A percentile compares a stretch with the other conserved stretches of the same genome.
Conservation (phyloP, 1,140 invertebrate genomes). For the Archegozetes longisetosus region DNA sequence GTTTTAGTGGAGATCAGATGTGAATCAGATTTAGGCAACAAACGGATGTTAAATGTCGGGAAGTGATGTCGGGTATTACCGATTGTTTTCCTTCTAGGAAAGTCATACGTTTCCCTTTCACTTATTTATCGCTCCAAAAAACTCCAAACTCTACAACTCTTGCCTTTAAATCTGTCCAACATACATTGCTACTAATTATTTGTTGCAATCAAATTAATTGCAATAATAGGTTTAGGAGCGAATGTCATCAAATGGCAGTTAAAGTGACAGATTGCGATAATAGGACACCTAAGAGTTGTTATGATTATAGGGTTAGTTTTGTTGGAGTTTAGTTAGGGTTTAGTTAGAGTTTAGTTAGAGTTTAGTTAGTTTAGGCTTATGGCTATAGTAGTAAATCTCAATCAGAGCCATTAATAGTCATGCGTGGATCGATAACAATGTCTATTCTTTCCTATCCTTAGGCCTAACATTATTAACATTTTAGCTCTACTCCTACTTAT, state of each 20-base stretch:
- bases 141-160: background rate
- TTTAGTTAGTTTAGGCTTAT: too few species aligned
- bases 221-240: too few species aligned
- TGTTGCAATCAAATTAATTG: too few species aligned
- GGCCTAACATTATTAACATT: background rate
- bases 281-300: too few species aligned
- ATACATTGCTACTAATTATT: too few species aligned
- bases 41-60: background rate
- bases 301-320: too few species aligned
- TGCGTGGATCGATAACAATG: background rate
- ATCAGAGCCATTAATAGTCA: background rate
- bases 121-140: background rate
- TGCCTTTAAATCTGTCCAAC: too few species aligned
- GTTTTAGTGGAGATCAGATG: background rate
- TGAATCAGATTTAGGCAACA: background rate
- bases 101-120: background rate
- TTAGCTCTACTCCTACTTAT: background rate
- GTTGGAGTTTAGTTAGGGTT: too few species aligned
- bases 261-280: too few species aligned
- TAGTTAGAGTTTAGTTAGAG: too few species aligned
- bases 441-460: background rate
- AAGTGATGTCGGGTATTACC: background rate
- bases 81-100: constrained; percentile 3
- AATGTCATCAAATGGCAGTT: too few species aligned
- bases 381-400: too few species aligned